These are phyloP conservation scores for Eristalis pertinax DNA, from an alignment of 2,888 invertebrate genomes.

Conservation along the genomic window DNA sequence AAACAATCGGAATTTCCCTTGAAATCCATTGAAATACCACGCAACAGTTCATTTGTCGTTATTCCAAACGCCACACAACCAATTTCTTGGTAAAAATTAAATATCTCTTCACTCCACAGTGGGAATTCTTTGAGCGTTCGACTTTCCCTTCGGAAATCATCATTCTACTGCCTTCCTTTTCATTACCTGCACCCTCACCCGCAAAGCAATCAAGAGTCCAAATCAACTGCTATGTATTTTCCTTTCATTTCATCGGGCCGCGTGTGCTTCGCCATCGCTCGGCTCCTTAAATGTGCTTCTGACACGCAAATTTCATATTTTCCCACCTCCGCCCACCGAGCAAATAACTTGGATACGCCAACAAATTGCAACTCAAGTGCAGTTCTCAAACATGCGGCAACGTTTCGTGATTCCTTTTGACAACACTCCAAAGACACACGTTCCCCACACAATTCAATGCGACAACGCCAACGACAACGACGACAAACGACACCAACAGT, in stretches of 20 bases:
- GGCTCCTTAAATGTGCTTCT: slow-evolving; percentile 32
- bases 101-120: neutral
- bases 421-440: slow-evolving; percentile 31
- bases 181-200: neutral
- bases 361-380: slow-evolving; percentile 61
- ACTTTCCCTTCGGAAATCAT: neutral
- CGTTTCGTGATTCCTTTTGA: slow-evolving; percentile 29
- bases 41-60: neutral
- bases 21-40: neutral
- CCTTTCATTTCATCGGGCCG: slow-evolving; percentile 15
- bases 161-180: neutral
- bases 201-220: neutral
- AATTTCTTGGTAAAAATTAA: neutral
- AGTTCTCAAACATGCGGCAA: slow-evolving; percentile 6
- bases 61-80: neutral
- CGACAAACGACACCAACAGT: neutral
- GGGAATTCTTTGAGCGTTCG: neutral
- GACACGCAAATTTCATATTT: slow-evolving; percentile 59
- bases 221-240: slow-evolving; percentile 12
- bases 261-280: slow-evolving; percentile 27
- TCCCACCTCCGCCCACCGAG: neutral
- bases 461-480: neutral
- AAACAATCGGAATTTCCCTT: neutral
- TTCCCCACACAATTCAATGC: slow-evolving; percentile 4
- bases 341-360: slow-evolving; percentile 21